Evolutionary conservation across 2,797 vertebrate genomes (phyloP).

Genomic region (Schizothorax lantsangensis): DNA sequence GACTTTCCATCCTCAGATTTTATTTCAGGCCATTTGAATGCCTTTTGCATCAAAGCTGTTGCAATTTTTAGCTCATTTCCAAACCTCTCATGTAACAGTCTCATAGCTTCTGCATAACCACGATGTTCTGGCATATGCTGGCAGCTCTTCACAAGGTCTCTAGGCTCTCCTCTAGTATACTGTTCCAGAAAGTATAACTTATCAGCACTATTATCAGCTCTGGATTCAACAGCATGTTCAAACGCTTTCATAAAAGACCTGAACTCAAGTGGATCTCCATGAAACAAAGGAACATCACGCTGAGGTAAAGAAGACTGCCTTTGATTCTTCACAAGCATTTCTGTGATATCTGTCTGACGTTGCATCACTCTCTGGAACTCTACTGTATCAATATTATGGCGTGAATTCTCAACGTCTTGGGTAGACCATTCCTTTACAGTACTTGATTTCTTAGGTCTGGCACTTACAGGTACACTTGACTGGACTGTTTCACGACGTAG

Average conservation of each 20-base stretch:
- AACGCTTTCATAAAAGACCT: neutral
- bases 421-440: neutral
- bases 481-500: neutral
- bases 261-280: slow-evolving; percentile 37
- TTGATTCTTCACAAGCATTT: slow-evolving; percentile 40
- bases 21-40: neutral
- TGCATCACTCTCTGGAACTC: slow-evolving; percentile 11
- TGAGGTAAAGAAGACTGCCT: slow-evolving; percentile 18
- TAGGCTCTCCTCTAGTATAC: no score
- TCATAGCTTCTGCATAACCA: no score
- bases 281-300: slow-evolving; percentile 22
- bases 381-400: neutral
- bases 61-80: neutral
- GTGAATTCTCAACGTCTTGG: neutral
- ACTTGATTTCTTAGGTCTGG: neutral
- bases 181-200: no score
- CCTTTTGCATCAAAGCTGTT: neutral
- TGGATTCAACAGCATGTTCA: no score
- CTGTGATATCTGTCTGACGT: slow-evolving; percentile 31
- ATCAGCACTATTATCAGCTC: no score
- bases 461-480: neutral
- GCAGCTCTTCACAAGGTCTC: no score
- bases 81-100: no score
- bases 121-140: no score
- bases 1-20: neutral